Evolutionary conservation across 2,113 vertebrate genomes (phyloP).

Genomic region (Lethenteron reissneri): DNA sequence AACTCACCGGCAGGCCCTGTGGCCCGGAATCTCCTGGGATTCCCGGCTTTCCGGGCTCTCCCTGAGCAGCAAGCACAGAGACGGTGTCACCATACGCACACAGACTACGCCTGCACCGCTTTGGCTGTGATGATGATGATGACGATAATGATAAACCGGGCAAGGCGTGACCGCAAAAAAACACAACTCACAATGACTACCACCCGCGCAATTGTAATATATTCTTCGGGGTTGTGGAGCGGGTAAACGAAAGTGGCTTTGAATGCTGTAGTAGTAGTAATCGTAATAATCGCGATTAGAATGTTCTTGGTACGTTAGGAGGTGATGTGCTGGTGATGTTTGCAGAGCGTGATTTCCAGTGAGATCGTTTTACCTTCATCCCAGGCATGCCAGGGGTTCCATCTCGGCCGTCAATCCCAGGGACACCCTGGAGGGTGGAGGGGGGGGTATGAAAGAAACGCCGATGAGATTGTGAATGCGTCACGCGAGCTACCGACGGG

Average conservation of each 20-base stretch:
- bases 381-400: conserved; percentile 89
- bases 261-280: too few species aligned
- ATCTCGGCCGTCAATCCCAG: conserved; percentile 61
- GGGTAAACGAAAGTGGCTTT: not conserved
- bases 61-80: conserved; percentile 27
- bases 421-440: conserved; percentile 38
- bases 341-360: too few species aligned
- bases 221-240: not conserved
- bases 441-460: too few species aligned
- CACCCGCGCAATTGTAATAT: not conserved
- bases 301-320: too few species aligned
- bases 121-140: too few species aligned
- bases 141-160: too few species aligned
- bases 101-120: too few species aligned
- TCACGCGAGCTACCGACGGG: too few species aligned
- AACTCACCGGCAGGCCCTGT: conserved; percentile 73
- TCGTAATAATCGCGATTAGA: too few species aligned
- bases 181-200: not conserved
- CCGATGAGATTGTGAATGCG: too few species aligned
- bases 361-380: conserved; percentile 39
- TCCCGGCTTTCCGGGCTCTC: conserved; percentile 51
- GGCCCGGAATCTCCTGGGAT: conserved; percentile 58
- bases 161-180: not conserved
- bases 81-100: too few species aligned
- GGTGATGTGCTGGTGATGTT: too few species aligned